Percentiles rank a stretch among this genome's conserved stretches.
These are phyloP conservation scores for Geodia barretti DNA, from an alignment of 37 sponge, comb jelly and placozoan genomes.

Conservation along the genomic window DNA sequence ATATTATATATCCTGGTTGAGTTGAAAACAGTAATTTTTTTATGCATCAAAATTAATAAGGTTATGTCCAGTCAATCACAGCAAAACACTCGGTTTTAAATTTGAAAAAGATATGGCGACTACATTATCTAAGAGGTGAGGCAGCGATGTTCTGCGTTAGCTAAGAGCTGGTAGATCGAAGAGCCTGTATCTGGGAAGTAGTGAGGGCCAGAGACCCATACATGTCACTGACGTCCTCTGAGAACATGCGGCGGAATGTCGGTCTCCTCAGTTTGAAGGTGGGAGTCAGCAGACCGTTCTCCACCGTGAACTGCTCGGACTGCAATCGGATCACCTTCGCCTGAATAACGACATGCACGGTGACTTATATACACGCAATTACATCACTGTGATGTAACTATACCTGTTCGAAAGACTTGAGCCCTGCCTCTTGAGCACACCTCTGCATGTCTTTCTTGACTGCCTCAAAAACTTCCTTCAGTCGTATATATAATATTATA, in stretches of 20 bases:
- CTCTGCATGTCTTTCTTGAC: slow-evolving; percentile 55
- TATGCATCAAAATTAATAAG: too few relatives aligned
- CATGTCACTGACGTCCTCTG: neutral
- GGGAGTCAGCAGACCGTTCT: slow-evolving; percentile 92
- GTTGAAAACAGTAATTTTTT: too few relatives aligned
- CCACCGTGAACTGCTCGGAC: slow-evolving; percentile 79
- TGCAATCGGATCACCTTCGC: slow-evolving; percentile 81
- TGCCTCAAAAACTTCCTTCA: slow-evolving; percentile 44
- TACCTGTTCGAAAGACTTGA: slow-evolving; percentile 85
- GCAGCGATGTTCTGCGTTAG: too few relatives aligned
- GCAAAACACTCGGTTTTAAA: too few relatives aligned
- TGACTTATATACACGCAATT: neutral
- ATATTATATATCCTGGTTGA: too few relatives aligned
- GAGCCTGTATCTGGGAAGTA: neutral
- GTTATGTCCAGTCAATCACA: too few relatives aligned
- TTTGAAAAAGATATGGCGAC: too few relatives aligned
- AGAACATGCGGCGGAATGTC: slow-evolving; percentile 43
- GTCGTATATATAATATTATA: too few relatives aligned
- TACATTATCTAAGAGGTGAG: too few relatives aligned
- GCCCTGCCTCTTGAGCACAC: slow-evolving; percentile 68
- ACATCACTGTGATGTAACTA: neutral
- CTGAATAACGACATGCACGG: slow-evolving; percentile 19
- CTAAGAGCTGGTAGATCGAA: too few relatives aligned
- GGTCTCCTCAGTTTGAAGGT: slow-evolving; percentile 91
- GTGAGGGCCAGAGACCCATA: neutral